Conservation (phyloP, 2,888 invertebrate genomes). For the Limnephilus lunatus region DNA sequence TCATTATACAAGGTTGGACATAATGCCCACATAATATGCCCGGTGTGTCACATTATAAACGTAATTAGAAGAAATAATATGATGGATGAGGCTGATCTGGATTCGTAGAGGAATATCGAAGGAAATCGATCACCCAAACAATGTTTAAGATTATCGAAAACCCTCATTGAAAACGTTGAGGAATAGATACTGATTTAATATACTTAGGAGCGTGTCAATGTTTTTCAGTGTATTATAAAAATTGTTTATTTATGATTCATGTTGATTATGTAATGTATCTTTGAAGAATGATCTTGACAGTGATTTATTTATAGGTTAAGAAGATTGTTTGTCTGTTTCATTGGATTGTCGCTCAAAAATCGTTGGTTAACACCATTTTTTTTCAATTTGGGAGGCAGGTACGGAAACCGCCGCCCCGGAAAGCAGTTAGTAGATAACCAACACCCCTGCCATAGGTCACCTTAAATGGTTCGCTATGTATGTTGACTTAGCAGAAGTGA, state of each 20-base stretch:
- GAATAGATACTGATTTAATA: neutral
- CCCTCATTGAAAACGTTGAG: too few relatives aligned
- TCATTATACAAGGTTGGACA: neutral
- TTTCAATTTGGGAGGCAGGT: too few relatives aligned
- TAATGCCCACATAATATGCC: neutral
- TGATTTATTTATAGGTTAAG: too few relatives aligned
- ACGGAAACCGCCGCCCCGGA: too few relatives aligned
- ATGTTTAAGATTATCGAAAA: too few relatives aligned
- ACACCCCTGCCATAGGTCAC: too few relatives aligned
- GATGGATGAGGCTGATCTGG: neutral
- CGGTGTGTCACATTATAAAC: neutral
- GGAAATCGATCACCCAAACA: neutral
- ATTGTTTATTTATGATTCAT: neutral
- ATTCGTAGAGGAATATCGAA: neutral
- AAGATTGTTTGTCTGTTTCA: too few relatives aligned
- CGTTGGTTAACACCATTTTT: too few relatives aligned
- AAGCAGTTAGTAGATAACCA: too few relatives aligned
- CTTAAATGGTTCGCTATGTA: too few relatives aligned
- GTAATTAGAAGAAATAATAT: neutral
- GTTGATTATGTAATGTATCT: neutral
- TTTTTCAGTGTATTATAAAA: neutral
- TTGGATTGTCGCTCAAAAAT: too few relatives aligned
- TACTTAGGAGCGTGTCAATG: neutral
- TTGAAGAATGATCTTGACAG: neutral
- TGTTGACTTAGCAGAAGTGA: too few relatives aligned